Evolutionary conservation across 2,113 vertebrate species (phyloP).

Genomic region (Ptychochromis oligacanthus): DNA sequence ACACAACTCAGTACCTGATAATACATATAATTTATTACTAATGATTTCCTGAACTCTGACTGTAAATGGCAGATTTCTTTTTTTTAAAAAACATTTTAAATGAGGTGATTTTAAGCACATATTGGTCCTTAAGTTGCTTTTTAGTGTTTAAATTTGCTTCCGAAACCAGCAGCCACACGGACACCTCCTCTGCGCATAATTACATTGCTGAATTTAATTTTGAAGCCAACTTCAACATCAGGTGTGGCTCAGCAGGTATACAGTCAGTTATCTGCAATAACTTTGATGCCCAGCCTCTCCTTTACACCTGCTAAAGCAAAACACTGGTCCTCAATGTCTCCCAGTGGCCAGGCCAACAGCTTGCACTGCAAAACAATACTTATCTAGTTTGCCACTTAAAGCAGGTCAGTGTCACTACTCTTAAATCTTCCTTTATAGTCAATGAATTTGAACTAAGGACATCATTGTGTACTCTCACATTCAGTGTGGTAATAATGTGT

Average conservation of each 20-base stretch:
- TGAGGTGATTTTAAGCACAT: background rate
- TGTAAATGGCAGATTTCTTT: background rate
- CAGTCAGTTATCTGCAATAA: background rate
- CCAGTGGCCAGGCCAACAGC: background rate
- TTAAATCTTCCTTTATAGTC: background rate
- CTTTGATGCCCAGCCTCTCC: background rate
- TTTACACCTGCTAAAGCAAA: background rate
- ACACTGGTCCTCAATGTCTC: background rate
- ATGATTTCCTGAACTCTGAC: background rate
- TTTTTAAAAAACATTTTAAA: background rate
- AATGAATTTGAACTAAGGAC: background rate
- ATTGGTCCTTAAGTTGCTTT: background rate
- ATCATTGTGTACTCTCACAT: background rate
- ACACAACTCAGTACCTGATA: background rate
- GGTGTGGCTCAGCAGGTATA: background rate
- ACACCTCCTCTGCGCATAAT: background rate
- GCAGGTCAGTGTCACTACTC: background rate
- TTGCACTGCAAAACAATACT: background rate
- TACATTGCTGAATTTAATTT: background rate
- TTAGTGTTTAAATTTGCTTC: rapidly evolving
- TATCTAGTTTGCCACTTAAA: background rate
- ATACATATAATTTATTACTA: background rate
- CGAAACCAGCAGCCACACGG: background rate
- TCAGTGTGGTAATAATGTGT: background rate
- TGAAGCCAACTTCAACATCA: background rate